Base-by-base conservation (phyloP, 92 coral and sea anemone species). In the Epizoanthus rinbou region DNA sequence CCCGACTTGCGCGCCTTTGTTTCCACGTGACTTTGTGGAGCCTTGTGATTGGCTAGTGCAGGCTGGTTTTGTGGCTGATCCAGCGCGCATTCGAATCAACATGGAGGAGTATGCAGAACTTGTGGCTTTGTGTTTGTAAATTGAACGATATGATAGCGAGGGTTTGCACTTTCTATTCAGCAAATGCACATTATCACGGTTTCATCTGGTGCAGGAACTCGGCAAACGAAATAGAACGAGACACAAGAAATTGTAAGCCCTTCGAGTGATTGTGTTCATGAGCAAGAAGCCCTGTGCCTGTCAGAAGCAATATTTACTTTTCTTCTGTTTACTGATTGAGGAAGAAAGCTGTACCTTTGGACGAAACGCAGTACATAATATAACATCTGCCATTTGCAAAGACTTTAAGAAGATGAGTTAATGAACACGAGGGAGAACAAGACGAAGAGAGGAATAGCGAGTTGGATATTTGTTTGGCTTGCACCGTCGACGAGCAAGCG, bases 281-380 rank as follows among this genome's bases (percentile, higher is more conserved):
- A 75, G 67, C 80, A 57, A 18, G 54, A 19, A 75, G 31, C 23
- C 80, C 21, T 41, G 33, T 52, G 4, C 50, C 31, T 24, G 70
- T 25, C 18, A 65, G 18, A 53, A 33, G 80, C 80, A 75, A 75
- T 75, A 56, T 75, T 75, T 75, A 75, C 80, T 57, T 75, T 57
- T 28, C 66, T 57, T 24, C 39, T 56, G 64, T 75, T 35, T 28
- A 4, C 24, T 75, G 66, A 39, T 52, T 16, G 50, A 16, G 67
- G 59, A 75, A 75, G 53, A 57, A 54, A 75, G 33, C 19, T 35
- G 50, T 4, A 58, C 57, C 17, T 31, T 35, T 57, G 45, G 54
- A 66, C 35, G 13, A 11, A 56, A 56, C 18, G 13, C 8, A 16
- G 39, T 65, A 75, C 18, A 31, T 53, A n/a, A 50, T 8, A 28